Base-by-base conservation (phyloP, 2,888 invertebrate genomes). In the Exocentrus adspersus region DNA sequence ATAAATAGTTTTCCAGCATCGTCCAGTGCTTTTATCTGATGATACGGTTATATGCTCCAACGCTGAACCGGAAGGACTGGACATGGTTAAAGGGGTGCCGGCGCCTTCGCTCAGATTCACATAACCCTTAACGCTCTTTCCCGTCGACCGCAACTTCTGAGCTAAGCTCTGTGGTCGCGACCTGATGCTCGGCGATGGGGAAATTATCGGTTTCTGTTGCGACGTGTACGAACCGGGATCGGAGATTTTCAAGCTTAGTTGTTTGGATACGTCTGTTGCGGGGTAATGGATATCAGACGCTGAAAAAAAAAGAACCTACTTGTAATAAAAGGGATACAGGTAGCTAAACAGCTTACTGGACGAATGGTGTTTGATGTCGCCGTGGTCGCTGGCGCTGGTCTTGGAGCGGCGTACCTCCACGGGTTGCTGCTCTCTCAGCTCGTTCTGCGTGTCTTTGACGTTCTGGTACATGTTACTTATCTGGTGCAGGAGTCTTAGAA, bases 401-500 rank as follows among this genome's bases (percentile, higher is more conserved):
- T 82, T 82, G 1, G 81, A 76, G 75, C 75, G 79, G 65, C 79
- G 80, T 69, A 79, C 81, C 76, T 82, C 82, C 1, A 79, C 78
- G 0, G 86, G 74, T 53, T 86, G 88, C 70, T 92, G 91, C 72
- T 92, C 92, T 71, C 93, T 90, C 63, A 97, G 85, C 77, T 97
- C 97, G 73, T 91, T 90, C 79, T 95, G 94, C 0, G 97, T 97
- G 79, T 97, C 95, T 79, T 95, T 94, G 1, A 97, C 95, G 81
- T 97, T 97, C 83, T 96, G 95, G 83, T 97, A 96, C 96, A 98
- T 97, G 78, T 95, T 97, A 77, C 93, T 94, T 78, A 98, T 97
- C 85, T 98, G 98, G 84, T 98, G 97, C 62, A 97, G 86, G 54
- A 98, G 86, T 53, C 98, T 86, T 46, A 98, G 84, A 32, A 98